Evolutionary conservation across 2,888 invertebrate species (phyloP).

Genomic region (Callosobruchus maculatus): DNA sequence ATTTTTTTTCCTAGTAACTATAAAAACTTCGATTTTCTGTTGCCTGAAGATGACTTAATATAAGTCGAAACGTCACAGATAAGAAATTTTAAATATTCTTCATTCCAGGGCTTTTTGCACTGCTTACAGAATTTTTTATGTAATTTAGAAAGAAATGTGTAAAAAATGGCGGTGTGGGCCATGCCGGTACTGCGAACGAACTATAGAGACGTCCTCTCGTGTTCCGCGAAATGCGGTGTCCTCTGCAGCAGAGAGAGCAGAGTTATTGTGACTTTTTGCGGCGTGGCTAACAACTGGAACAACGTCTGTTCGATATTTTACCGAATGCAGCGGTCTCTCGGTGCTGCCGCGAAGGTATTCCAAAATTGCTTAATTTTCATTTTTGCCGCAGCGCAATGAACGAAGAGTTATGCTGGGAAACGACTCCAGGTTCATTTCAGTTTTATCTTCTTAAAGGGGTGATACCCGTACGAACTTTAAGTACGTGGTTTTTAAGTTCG

Average conservation of each 20-base stretch:
- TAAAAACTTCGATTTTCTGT: too few species aligned
- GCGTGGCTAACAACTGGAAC: background rate
- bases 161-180: too few species aligned
- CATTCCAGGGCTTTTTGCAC: too few species aligned
- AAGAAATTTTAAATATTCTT: too few species aligned
- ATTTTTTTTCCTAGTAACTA: too few species aligned
- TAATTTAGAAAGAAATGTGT: too few species aligned
- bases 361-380: background rate
- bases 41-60: too few species aligned
- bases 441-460: too few species aligned
- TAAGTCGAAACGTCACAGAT: too few species aligned
- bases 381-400: background rate
- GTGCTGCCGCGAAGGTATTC: background rate
- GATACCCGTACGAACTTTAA: too few species aligned
- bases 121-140: too few species aligned
- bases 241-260: background rate
- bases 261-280: background rate
- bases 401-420: background rate
- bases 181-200: background rate
- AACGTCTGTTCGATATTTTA: background rate
- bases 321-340: background rate
- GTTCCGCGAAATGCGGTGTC: background rate
- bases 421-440: background rate
- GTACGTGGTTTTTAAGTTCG: too few species aligned
- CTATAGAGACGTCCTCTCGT: background rate